phyloP scores from a whole-genome alignment of 2,888 invertebrate genomes.

The Hirtodrosophila histrioides region DNA sequence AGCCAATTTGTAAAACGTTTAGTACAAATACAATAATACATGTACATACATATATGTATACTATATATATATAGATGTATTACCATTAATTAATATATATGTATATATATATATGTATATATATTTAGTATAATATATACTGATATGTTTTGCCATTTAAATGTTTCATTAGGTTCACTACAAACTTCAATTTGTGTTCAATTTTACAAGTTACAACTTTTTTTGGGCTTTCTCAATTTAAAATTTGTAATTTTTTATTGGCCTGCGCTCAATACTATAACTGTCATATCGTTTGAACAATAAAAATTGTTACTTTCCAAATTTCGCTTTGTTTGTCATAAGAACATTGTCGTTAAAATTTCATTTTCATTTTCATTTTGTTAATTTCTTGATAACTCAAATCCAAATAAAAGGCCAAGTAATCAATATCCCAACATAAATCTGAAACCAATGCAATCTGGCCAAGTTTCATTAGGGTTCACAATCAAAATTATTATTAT shows the following conservation, averaged over 20 bases:
- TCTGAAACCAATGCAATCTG: constrained; percentile 70
- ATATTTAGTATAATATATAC: constrained; percentile 59
- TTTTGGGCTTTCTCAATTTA: constrained; percentile 24
- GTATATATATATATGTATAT: constrained; percentile 53
- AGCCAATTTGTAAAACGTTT: constrained; percentile 80
- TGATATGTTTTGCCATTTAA: constrained; percentile 79
- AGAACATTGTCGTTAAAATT: constrained; percentile 41
- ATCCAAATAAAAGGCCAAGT: constrained; percentile 16
- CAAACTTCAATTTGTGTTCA: constrained; percentile 32
- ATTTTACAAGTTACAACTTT: constrained; percentile 27
- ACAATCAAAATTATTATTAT: constrained; percentile 17
- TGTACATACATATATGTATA: constrained; percentile 60
- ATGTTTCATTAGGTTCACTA: constrained; percentile 53
- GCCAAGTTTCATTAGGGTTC: constrained; percentile 51
- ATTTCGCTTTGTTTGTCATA: constrained; percentile 58
- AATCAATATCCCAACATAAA: constrained; percentile 44
- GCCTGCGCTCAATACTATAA: constrained; percentile 41
- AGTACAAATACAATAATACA: constrained; percentile 79
- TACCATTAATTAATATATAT: constrained; percentile 53
- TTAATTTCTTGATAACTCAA: constrained; percentile 34
- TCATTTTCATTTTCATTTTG: too few relatives aligned
- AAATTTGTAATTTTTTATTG: constrained; percentile 51
- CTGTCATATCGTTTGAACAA: constrained; percentile 47
- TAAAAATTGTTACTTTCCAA: constrained; percentile 53
- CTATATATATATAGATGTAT: constrained; percentile 60